Conservation (phyloP, 2,797 vertebrate genomes). For the Aphelocoma californica region DNA sequence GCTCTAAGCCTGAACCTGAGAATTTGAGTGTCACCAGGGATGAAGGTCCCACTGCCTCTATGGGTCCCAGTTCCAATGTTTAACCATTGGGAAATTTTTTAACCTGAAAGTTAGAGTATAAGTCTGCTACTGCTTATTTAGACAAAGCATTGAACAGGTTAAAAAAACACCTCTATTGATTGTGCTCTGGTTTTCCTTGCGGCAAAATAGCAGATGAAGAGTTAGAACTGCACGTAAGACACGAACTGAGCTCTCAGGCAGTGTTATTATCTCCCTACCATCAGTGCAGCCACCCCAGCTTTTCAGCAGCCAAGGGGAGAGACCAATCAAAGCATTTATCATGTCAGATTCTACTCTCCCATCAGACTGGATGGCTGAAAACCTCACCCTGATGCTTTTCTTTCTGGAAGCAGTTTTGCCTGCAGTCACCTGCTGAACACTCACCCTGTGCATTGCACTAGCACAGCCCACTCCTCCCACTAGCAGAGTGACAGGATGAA, state of each 20-base stretch:
- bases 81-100: background rate
- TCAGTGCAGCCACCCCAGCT: fast-evolving
- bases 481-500: background rate
- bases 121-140: background rate
- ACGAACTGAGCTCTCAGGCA: background rate
- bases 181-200: background rate
- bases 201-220: background rate
- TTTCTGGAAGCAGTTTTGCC: background rate
- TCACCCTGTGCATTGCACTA: background rate
- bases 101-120: background rate
- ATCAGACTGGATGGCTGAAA: background rate
- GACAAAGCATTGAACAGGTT: background rate
- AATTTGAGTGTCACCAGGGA: background rate
- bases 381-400: background rate
- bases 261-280: background rate
- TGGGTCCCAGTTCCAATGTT: fast-evolving
- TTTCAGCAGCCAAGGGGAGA: background rate
- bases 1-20: background rate
- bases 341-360: background rate
- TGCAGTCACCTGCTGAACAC: background rate
- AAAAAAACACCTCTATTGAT: background rate
- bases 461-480: background rate
- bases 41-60: background rate
- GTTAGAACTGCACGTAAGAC: background rate
- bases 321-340: background rate